Evolutionary conservation across 2,888 invertebrate species (phyloP), one percentile per base, ranked within the genome.

Genomic region (Entomobrya proxima): DNA sequence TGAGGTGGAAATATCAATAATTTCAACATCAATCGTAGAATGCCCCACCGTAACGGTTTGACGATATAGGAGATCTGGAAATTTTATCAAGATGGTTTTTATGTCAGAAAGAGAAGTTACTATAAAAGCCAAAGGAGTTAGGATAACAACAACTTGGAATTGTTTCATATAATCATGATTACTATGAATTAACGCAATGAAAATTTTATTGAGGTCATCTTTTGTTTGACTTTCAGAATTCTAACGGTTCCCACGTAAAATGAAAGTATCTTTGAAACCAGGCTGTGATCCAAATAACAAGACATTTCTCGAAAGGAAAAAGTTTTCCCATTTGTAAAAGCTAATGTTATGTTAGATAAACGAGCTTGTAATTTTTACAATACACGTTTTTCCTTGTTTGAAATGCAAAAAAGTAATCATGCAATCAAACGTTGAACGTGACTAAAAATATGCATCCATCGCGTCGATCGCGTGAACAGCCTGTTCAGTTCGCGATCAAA

Each of bases 31-130:
- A 88, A 95, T 93, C 30, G 94, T 94, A 67, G 94, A 94, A 90
- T 95, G 95, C 91, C 95, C 95, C 89, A 95, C 94, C 37, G 94
- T 94, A 87, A 96, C 94, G 21, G 94, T 95, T 92, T 96, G 96
- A 91, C 94, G 93, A 92, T 96, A 96, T 72, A 96, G 93, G 85
- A 96, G 93, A 93, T 96, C 96, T 95, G 94, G 72, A 94, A 94
- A 89, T 40, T 40, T 11, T 24, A 21, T 55, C 47, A 64, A 32
- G n/a, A 64, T 64, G 30, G 13, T 27, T 15, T n/a, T 27, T 64
- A 13, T 30, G 64, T 64, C 32, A 61, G 40, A 40, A 6, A 7
- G 40, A 40, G 40, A 44, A 44, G 44, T 2, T n/a, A 44, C n/a
- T 13, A 15, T n/a, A 3, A 44, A 44, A 44, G 44, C n/a, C 44